Conservation (phyloP, 2,797 vertebrate species). For the Sternotherus odoratus region DNA sequence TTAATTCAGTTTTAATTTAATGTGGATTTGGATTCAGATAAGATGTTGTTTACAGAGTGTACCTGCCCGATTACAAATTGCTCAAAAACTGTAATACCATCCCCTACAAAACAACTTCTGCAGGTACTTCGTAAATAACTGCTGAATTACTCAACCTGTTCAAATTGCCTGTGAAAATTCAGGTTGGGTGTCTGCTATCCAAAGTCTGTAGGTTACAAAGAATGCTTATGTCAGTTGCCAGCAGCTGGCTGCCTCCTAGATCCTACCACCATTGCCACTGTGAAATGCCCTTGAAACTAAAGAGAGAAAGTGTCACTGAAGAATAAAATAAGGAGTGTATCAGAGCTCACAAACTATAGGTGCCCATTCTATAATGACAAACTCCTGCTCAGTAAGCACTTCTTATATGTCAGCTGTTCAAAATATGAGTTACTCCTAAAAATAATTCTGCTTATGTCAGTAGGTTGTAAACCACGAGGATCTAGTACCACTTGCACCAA, state of each 20-base stretch:
- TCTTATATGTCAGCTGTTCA: constrained; percentile 49
- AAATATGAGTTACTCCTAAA: constrained; percentile 30
- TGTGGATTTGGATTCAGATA: constrained; percentile 13
- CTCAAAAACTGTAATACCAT: constrained; percentile 27
- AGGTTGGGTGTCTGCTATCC: constrained; percentile 26
- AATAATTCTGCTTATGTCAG: constrained; percentile 56
- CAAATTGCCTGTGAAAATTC: constrained; percentile 58
- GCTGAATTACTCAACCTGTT: constrained; percentile 68
- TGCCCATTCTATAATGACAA: constrained; percentile 8
- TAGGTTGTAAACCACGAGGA: constrained; percentile 55
- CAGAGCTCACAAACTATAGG: constrained; percentile 23
- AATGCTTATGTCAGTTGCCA: constrained; percentile 57
- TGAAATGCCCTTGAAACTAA: constrained; percentile 67
- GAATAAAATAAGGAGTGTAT: constrained; percentile 65
- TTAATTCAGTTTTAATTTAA: constrained; percentile 23
- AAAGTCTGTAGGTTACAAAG: constrained; percentile 54
- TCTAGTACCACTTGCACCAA: constrained; percentile 29
- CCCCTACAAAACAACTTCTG: constrained; percentile 49
- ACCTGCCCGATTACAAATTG: constrained; percentile 45
- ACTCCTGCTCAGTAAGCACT: constrained; percentile 67
- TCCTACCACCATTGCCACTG: constrained; percentile 33
- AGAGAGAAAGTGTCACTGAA: constrained; percentile 32
- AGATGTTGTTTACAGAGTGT: constrained; percentile 1
- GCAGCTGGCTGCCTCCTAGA: constrained; percentile 58
- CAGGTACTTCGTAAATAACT: constrained; percentile 66